Evolutionary conservation across 2,113 vertebrate genomes (phyloP).

Genomic region (Ploceus nigricollis): DNA sequence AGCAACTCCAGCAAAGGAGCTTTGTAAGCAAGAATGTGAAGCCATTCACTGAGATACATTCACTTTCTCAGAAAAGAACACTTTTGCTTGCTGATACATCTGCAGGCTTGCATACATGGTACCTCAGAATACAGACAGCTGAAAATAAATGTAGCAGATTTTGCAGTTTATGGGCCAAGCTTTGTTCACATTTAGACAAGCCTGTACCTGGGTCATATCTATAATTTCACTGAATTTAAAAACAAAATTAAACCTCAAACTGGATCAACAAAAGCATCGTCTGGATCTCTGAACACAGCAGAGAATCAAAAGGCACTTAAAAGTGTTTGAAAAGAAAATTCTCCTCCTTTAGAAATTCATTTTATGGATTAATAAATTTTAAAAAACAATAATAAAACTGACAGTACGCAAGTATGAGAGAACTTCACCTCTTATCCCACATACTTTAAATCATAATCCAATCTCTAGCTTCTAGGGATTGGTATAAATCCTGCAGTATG

Average conservation of each 20-base stretch:
- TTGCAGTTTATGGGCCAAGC: neutral
- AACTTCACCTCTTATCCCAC: neutral
- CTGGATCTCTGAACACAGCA: neutral
- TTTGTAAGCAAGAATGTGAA: neutral
- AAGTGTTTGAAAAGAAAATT: neutral
- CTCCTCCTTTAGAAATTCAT: neutral
- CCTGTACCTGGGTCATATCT: neutral
- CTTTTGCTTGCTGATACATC: neutral
- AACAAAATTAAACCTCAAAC: neutral
- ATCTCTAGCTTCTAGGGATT: neutral
- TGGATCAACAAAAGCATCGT: neutral
- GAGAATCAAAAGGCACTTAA: neutral
- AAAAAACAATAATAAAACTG: neutral
- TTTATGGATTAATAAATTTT: neutral
- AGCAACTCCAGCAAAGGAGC: neutral
- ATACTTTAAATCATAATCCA: neutral
- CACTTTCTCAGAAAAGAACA: neutral
- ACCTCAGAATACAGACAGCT: neutral
- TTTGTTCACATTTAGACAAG: neutral
- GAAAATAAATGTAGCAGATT: neutral
- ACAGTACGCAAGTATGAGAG: neutral
- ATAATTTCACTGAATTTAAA: neutral
- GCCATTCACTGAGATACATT: neutral
- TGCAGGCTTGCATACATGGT: accelerated
- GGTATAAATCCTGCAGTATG: neutral